A percentile compares a stretch with the other conserved stretches of the same genome.
Evolutionary conservation across 2,888 invertebrate species (phyloP).

Genomic region (Philonicus albiceps): DNA sequence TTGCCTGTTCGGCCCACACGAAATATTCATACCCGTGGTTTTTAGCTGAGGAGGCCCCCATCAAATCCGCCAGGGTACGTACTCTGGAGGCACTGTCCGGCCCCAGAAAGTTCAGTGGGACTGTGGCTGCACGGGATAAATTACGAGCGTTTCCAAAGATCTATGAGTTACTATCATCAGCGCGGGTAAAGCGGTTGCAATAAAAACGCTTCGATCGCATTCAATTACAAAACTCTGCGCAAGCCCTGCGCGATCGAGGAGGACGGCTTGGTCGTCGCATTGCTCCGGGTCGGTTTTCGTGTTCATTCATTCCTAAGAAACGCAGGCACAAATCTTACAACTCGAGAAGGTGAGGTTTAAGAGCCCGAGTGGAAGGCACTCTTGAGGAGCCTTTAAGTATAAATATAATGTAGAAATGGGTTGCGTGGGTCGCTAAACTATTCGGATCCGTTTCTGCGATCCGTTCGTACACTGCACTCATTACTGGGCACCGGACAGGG

Average conservation of each 20-base stretch:
- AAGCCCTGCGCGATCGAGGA: neutral
- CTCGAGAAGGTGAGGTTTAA: constrained; percentile 3
- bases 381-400: neutral
- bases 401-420: constrained; percentile 6
- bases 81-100: neutral
- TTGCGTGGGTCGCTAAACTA: constrained; percentile 31
- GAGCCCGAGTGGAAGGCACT: neutral
- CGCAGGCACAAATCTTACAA: constrained; percentile 22
- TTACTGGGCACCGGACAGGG: neutral
- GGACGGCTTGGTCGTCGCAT: neutral
- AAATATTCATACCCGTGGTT: neutral
- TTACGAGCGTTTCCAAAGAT: constrained; percentile 28
- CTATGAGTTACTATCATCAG: constrained; percentile 25
- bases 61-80: neutral
- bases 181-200: constrained; percentile 26
- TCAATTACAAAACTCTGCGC: constrained; percentile 28
- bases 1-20: constrained; percentile 24
- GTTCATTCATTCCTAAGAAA: constrained; percentile 39
- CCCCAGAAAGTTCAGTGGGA: constrained; percentile 8
- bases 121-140: neutral
- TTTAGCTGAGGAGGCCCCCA: neutral
- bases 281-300: neutral
- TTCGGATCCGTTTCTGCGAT: neutral
- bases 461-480: neutral
- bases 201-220: constrained; percentile 33